Evolutionary conservation across 1,140 invertebrate genomes (phyloP).

Genomic region (Macrobrachium rosenbergii): DNA sequence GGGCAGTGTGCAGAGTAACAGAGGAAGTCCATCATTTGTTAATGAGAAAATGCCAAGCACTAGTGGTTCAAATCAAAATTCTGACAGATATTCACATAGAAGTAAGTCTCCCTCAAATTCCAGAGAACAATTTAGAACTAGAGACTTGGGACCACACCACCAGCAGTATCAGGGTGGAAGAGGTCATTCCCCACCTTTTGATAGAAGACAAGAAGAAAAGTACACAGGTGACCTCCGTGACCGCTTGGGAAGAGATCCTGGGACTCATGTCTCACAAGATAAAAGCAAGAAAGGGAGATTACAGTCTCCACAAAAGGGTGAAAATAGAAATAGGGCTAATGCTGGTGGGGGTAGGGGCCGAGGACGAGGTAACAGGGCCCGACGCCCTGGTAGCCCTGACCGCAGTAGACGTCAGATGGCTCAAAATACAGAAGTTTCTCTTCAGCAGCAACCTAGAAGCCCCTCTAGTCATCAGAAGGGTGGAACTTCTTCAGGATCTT

Average conservation of each 20-base stretch:
- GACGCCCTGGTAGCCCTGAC: too few species aligned
- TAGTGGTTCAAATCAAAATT: too few species aligned
- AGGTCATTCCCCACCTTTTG: slow-evolving; percentile 25
- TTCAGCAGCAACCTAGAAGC: slow-evolving; percentile 39
- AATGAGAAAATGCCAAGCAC: too few species aligned
- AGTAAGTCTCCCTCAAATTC: not conserved
- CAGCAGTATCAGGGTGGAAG: slow-evolving; percentile 16
- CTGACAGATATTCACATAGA: not conserved
- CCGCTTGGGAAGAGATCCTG: slow-evolving; percentile 5
- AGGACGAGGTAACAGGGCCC: too few species aligned
- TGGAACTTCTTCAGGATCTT: not conserved
- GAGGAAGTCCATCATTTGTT: slow-evolving; percentile 1
- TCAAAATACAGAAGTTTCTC: slow-evolving; percentile 30
- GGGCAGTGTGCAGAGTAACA: not conserved
- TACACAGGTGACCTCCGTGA: slow-evolving; percentile 36
- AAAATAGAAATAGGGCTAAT: slow-evolving; percentile 1
- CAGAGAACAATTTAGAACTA: slow-evolving; percentile 1
- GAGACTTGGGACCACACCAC: slow-evolving; percentile 25
- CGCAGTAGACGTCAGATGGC: too few species aligned
- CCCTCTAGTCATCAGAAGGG: slow-evolving; percentile 3
- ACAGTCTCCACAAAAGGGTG: slow-evolving; percentile 36
- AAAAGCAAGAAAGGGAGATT: slow-evolving; percentile 2
- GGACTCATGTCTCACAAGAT: too few species aligned
- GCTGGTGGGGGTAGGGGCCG: too few species aligned
- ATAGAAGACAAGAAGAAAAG: slow-evolving; percentile 18